Evolutionary conservation across 2,888 invertebrate genomes (phyloP).

Genomic region (Drosophila histrio): DNA sequence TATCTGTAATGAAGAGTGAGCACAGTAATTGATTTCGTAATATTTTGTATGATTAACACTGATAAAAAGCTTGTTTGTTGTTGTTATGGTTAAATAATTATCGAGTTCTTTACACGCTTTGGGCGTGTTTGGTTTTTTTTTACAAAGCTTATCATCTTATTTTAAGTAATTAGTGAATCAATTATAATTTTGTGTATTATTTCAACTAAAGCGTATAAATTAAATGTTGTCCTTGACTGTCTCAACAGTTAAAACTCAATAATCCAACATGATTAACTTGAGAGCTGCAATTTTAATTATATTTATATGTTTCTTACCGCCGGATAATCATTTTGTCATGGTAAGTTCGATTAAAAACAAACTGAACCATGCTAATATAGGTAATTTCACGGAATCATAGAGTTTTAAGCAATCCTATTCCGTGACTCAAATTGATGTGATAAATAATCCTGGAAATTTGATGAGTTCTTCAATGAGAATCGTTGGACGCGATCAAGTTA

Average conservation of each 20-base stretch:
- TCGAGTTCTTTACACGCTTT: not conserved
- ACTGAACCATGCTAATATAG: not conserved
- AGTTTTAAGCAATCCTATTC: conserved; percentile 2
- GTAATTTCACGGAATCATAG: not conserved
- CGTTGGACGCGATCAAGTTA: conserved; percentile 48
- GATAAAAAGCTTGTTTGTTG: not conserved
- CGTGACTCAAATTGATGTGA: not conserved
- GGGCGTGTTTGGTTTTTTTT: conserved; percentile 15
- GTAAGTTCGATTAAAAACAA: conserved; percentile 2
- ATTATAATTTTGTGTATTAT: not conserved
- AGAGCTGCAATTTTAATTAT: not conserved
- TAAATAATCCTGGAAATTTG: conserved; percentile 22
- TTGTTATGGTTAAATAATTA: not conserved
- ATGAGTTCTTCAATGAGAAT: conserved; percentile 5
- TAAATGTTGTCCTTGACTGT: not conserved
- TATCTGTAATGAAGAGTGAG: not conserved
- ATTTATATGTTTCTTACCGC: not conserved
- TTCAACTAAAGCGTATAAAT: conserved; percentile 6
- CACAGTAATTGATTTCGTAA: not conserved
- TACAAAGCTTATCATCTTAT: not conserved
- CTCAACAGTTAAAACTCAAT: not conserved
- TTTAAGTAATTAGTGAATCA: not conserved
- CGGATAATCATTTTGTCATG: not conserved
- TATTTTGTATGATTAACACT: not conserved
- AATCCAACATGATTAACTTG: conserved; percentile 1